Evolutionary conservation across 2,888 invertebrate species (phyloP).

Genomic region (Epiblema foenella): DNA sequence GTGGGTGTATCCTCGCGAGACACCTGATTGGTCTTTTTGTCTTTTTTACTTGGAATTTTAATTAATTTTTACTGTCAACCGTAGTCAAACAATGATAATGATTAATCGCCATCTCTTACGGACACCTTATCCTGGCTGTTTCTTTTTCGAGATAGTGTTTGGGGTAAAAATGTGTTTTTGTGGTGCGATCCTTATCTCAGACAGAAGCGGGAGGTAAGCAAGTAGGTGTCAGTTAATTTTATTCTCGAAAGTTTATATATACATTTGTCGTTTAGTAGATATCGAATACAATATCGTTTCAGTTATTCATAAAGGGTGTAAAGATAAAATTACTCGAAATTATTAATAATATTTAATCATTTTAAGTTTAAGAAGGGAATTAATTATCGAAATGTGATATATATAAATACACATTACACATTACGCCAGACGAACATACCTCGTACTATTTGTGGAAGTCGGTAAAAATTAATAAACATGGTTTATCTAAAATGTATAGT

Average conservation of each 20-base stretch:
- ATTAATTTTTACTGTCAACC: slow-evolving; percentile 83
- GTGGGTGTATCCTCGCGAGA: slow-evolving; percentile 75
- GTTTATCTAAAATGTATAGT: too few relatives aligned
- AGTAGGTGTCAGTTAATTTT: slow-evolving; percentile 34
- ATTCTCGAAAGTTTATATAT: slow-evolving; percentile 3
- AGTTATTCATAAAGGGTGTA: too few relatives aligned
- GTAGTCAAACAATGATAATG: slow-evolving; percentile 77
- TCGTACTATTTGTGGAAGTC: too few relatives aligned
- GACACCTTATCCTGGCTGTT: slow-evolving; percentile 37
- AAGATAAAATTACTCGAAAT: too few relatives aligned
- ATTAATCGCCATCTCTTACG: slow-evolving; percentile 71
- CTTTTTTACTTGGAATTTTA: slow-evolving; percentile 80
- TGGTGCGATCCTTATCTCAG: slow-evolving; percentile 34
- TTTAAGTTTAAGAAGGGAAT: too few relatives aligned
- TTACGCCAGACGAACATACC: too few relatives aligned
- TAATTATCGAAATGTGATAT: too few relatives aligned
- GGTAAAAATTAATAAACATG: too few relatives aligned
- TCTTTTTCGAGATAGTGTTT: slow-evolving; percentile 32
- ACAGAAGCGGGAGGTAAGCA: slow-evolving; percentile 31
- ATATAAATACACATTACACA: too few relatives aligned
- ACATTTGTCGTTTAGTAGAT: not conserved
- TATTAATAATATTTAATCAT: too few relatives aligned
- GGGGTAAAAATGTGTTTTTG: slow-evolving; percentile 39
- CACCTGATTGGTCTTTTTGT: slow-evolving; percentile 76
- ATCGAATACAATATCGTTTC: too few relatives aligned